Evolutionary conservation across 2,113 vertebrate genomes (phyloP).

Genomic region (Sigmodon hispidus): DNA sequence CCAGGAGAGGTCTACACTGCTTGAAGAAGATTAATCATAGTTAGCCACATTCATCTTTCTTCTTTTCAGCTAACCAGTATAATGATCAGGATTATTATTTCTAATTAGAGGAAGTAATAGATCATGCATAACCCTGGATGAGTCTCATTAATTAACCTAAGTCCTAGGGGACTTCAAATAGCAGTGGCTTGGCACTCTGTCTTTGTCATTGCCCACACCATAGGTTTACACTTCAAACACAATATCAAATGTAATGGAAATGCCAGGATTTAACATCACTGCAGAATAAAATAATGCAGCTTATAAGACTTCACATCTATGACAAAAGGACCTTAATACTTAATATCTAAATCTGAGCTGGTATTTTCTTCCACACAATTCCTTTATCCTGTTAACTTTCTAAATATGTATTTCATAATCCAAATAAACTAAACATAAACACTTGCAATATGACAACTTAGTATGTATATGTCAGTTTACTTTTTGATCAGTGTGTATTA

Average conservation of each 20-base stretch:
- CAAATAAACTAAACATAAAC: not conserved
- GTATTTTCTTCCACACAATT: not conserved
- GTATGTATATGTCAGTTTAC: not conserved
- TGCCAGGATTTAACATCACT: constrained; percentile 81
- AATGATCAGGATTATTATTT: constrained; percentile 99
- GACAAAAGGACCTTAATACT: not conserved
- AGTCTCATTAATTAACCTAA: constrained; percentile 97
- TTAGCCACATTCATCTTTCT: constrained; percentile 96
- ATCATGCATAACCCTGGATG: constrained; percentile 97
- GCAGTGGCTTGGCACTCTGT: constrained; percentile 92
- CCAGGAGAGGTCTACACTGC: constrained; percentile 84
- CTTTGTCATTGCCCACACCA: constrained; percentile 92
- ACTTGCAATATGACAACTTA: not conserved
- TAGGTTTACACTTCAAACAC: constrained; percentile 86
- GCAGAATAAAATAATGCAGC: not conserved
- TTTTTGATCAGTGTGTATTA: not conserved
- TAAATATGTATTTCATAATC: not conserved
- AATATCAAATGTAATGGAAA: constrained; percentile 84
- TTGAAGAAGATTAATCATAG: constrained; percentile 93
- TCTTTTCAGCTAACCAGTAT: constrained; percentile 96
- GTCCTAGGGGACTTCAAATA: constrained; percentile 92
- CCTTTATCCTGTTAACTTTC: not conserved
- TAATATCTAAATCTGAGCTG: not conserved
- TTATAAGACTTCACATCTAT: not conserved
- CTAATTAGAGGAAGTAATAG: constrained; percentile 99